Evolutionary conservation across 2,888 invertebrate genomes (phyloP), one percentile per base, ranked within the genome.

Genomic region (Metalampra italica): DNA sequence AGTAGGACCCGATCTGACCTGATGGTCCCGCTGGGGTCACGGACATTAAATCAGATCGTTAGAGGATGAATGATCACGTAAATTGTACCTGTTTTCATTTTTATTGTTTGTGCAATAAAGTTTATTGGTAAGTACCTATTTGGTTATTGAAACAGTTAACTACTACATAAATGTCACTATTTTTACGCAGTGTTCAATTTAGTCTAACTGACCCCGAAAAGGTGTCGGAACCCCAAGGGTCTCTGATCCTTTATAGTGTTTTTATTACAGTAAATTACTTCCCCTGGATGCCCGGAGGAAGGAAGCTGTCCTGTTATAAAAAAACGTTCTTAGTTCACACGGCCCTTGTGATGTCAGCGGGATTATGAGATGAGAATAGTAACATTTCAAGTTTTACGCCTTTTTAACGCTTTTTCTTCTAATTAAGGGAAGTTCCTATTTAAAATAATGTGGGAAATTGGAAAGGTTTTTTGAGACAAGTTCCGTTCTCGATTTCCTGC

Each of bases 241-340:
- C 11, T 29, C 34, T 30, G 39, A 38, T 46, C 43, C 15, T 12
- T 13, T n/a, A 15, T 22, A 13, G 44, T 42, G 13, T 48, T 50
- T 50, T 50, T 45, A 44, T 46, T 14, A 49, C 50, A 58, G 59
- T 59, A 57, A 59, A 61, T 59, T 54, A 58, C 56, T 53, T 57
- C 56, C 55, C 51, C 50, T 22, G 22, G 46, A 51, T 52, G 50
- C 56, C 52, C 46, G 52, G 59, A 68, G 75, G 72, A 74, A 77
- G 75, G 78, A 76, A 76, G 62, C 54, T 52, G 57, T 32, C 47
- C 60, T 56, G 59, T 59, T 62, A 61, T 15, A 46, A 29, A 46
- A 29, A 44, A 32, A 39, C 42, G 34, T 47, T 45, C 45, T 36
- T 15, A n/a, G 48, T 62, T 62, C 62, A 49, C 62, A 62, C 62